Conservation (phyloP, 2,113 vertebrate genomes). For the Halcyon senegalensis region DNA sequence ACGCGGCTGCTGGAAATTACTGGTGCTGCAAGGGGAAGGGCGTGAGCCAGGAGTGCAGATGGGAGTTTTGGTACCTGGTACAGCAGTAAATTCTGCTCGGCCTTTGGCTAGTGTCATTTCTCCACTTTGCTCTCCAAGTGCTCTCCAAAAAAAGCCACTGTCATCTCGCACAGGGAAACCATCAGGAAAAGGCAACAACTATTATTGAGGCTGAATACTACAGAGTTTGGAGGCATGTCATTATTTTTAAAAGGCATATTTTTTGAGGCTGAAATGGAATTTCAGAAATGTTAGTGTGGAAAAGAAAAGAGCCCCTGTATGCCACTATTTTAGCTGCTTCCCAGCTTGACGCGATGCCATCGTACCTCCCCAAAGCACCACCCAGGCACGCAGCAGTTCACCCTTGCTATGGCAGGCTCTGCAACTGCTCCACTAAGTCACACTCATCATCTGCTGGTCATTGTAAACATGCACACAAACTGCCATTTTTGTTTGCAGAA, state of each 20-base stretch:
- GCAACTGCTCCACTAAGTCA: rapidly evolving
- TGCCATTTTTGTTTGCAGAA: not conserved
- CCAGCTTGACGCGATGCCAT: not conserved
- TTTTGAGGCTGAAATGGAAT: not conserved
- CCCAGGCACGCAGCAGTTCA: not conserved
- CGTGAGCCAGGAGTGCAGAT: not conserved
- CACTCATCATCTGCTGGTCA: not conserved
- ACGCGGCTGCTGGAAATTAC: rapidly evolving
- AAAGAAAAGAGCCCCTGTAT: not conserved
- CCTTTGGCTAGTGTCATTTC: not conserved
- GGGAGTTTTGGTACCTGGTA: rapidly evolving
- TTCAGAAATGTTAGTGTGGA: not conserved
- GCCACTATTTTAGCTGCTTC: not conserved
- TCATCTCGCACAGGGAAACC: not conserved
- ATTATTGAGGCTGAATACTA: not conserved
- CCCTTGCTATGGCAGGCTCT: not conserved
- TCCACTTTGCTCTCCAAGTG: not conserved
- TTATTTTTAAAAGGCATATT: not conserved
- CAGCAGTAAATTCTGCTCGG: not conserved
- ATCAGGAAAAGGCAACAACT: not conserved
- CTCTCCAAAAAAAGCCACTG: not conserved
- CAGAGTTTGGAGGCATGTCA: not conserved
- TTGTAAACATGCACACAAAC: not conserved
- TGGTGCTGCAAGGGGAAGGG: not conserved
- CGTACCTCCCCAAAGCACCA: rapidly evolving